Percentiles rank a stretch among this genome's conserved stretches.
Evolutionary conservation across 2,888 invertebrate genomes (phyloP).

Genomic region (Cephus pulcher): DNA sequence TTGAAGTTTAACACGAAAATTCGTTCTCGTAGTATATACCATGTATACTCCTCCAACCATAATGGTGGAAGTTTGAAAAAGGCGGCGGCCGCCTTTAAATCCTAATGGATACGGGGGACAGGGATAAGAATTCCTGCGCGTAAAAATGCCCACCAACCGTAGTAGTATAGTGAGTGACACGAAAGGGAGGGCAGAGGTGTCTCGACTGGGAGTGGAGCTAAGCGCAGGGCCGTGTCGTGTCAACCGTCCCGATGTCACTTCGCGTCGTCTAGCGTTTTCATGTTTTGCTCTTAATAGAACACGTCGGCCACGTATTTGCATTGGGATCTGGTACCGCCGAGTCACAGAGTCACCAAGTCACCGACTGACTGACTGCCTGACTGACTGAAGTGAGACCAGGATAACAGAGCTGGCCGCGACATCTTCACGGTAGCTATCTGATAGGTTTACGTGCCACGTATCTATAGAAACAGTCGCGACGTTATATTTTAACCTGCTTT

Average conservation of each 20-base stretch:
- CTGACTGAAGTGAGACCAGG: constrained; percentile 50
- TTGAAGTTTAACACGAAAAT: background rate
- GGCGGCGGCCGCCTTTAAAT: background rate
- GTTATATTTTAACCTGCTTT: constrained; percentile 1
- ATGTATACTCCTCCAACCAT: background rate
- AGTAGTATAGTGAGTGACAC: constrained; percentile 14
- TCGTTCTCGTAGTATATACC: background rate
- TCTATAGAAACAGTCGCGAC: background rate
- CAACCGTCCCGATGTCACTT: constrained; percentile 56
- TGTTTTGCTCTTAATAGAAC: constrained; percentile 36
- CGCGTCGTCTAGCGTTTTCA: constrained; percentile 42
- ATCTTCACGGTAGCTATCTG: background rate
- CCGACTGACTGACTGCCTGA: constrained; percentile 15
- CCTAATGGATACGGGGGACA: background rate
- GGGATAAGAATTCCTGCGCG: constrained; percentile 29
- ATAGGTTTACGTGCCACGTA: background rate
- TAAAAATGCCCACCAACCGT: constrained; percentile 41
- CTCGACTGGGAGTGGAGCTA: constrained; percentile 33
- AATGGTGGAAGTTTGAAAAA: background rate
- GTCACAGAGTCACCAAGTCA: background rate
- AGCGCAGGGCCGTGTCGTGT: constrained; percentile 62
- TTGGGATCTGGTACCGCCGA: background rate
- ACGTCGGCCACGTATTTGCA: constrained; percentile 3
- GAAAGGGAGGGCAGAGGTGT: constrained; percentile 13
- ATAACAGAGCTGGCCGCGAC: constrained; percentile 31